Base-by-base conservation (phyloP, 2,113 vertebrate genomes). In the Paedocypris sp. region DNA sequence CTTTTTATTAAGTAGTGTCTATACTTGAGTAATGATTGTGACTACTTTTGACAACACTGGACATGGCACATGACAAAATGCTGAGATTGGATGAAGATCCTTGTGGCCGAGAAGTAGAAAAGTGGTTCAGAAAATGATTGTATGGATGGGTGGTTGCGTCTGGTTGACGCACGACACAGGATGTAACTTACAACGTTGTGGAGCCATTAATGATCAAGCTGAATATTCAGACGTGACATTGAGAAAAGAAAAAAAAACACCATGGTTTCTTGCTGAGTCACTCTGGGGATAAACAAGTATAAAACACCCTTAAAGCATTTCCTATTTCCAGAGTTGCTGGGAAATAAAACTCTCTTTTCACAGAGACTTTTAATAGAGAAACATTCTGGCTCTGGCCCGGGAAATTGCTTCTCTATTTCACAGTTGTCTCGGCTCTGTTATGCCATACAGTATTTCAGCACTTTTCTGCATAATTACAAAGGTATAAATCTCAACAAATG, bases 401-500 rank as follows among this genome's bases (percentile, higher is more conserved):
- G 23, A 26, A 66, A 43, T 45, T 15, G 29, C 38, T 43, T 43
- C 23, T 32, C 18, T 42, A 12, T 62, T 50, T 62, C 23, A 23
- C 6, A 15, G 32, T n/a, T 52, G 48, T 20, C 32, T 48, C 35
- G 4, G 13, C 6, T 47, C 42, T 41, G 20, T 39, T 23, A 23
- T 62, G 36, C 7, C 39, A n/a, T 31, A n/a, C 29, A 7, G 18
- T 53, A 26, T 53, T 36, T 36, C 35, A 36, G 47, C 46, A 11
- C 46, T 22, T 41, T 41, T 35, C 38, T 43, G 36, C 13, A 50
- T 45, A 22, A 13, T 9, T 39, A 16, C 19, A 9, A 18, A 36
- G n/a, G 28, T 26, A 18, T 46, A 67, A 48, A 67, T 67, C 48
- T 53, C 47, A 16, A 48, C 32, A 47, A 61, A 60, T 13, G 33